Evolutionary conservation across 1,140 invertebrate genomes (phyloP).

Genomic region (Cepaea nemoralis): DNA sequence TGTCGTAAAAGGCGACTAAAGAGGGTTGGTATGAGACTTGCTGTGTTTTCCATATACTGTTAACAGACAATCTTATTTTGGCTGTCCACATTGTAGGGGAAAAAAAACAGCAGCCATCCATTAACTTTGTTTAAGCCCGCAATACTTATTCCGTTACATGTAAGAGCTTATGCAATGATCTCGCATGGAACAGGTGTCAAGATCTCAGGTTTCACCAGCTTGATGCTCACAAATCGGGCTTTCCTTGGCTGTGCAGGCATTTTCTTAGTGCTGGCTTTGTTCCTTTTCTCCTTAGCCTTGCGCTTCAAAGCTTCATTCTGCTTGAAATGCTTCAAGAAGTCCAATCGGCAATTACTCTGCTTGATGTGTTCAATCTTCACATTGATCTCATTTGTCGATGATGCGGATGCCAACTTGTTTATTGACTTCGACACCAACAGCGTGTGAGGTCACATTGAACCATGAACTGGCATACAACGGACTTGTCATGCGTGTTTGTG

Average conservation of each 20-base stretch:
- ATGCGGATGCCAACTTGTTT: conserved; percentile 90
- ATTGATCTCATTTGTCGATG: conserved; percentile 95
- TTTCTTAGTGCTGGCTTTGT: conserved; percentile 9
- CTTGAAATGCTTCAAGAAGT: conserved; percentile 93
- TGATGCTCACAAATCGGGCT: conserved; percentile 89
- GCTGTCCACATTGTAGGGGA: too few species aligned
- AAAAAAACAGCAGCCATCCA: too few species aligned
- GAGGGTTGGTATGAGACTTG: too few species aligned
- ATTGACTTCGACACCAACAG: conserved; percentile 99
- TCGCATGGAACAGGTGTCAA: conserved; percentile 94
- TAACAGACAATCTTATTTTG: too few species aligned
- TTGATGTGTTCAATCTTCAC: conserved; percentile 96
- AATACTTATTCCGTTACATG: too few species aligned
- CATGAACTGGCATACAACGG: too few species aligned
- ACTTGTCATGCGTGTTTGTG: too few species aligned
- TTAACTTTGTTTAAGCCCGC: too few species aligned
- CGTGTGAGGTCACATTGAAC: conserved; percentile 97
- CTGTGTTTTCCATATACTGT: too few species aligned
- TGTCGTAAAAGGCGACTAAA: too few species aligned
- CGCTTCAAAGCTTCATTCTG: conserved; percentile 85
- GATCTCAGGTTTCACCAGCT: conserved; percentile 82
- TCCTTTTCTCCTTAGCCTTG: conserved; percentile 77
- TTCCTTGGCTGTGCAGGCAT: conserved; percentile 82
- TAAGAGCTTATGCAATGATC: too few species aligned
- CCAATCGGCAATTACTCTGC: conserved; percentile 95